Evolutionary conservation across 2,888 invertebrate species (phyloP).

Genomic region (Blera fallax): DNA sequence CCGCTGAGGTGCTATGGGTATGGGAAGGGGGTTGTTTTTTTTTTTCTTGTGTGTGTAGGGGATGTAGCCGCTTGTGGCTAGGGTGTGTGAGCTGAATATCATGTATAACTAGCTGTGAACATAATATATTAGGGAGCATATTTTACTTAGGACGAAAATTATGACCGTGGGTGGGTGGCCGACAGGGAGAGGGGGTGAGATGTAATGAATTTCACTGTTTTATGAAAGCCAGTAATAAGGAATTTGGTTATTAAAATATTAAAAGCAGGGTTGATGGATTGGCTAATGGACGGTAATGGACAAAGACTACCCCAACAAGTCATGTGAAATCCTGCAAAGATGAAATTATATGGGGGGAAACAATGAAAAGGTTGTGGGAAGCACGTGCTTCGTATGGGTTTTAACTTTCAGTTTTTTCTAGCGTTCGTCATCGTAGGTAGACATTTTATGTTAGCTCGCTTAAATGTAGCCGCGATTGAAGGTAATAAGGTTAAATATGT

Average conservation of each 20-base stretch:
- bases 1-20: neutral
- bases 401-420: too few relatives aligned
- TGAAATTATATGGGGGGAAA: too few relatives aligned
- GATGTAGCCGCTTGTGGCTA: neutral
- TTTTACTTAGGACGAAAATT: neutral
- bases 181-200: neutral
- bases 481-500: too few relatives aligned
- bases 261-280: neutral
- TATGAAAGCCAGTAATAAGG: neutral
- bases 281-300: neutral
- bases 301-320: too few relatives aligned
- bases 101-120: neutral
- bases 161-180: neutral
- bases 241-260: conserved; percentile 1
- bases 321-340: too few relatives aligned
- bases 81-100: neutral
- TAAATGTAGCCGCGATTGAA: too few relatives aligned
- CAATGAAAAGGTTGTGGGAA: too few relatives aligned
- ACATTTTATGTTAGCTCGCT: too few relatives aligned
- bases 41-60: neutral
- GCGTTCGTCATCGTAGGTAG: too few relatives aligned
- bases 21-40: neutral
- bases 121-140: conserved; percentile 1
- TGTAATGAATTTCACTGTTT: neutral
- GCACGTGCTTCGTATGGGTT: too few relatives aligned